Evolutionary conservation across 2,113 vertebrate species (phyloP).

Genomic region (Ornithorhynchus anatinus): DNA sequence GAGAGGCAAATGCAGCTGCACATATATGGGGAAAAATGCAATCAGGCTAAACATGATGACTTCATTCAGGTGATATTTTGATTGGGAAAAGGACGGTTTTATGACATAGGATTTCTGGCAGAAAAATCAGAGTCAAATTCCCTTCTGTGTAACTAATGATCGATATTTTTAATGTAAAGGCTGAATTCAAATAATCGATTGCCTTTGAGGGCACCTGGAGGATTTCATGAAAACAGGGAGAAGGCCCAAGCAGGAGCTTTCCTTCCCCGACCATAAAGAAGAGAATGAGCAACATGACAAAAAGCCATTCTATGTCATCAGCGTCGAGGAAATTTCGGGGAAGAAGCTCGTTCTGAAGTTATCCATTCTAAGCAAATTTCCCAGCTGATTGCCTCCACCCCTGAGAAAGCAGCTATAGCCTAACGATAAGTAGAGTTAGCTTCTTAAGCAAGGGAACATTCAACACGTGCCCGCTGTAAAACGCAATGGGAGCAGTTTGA

Average conservation of each 20-base stretch:
- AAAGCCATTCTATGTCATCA: constrained; percentile 24
- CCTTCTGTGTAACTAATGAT: constrained; percentile 56
- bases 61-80: constrained; percentile 85
- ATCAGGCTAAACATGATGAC: constrained; percentile 84
- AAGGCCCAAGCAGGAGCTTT: constrained; percentile 14
- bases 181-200: constrained; percentile 50
- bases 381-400: background rate
- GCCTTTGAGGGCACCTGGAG: background rate
- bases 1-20: constrained; percentile 84
- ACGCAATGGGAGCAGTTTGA: too few relatives aligned
- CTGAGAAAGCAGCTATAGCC: too few relatives aligned
- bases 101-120: constrained; percentile 67
- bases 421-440: too few relatives aligned
- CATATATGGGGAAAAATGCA: constrained; percentile 82
- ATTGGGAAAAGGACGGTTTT: constrained; percentile 79
- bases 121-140: constrained; percentile 67
- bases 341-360: constrained; percentile 41
- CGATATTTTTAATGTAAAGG: constrained; percentile 63
- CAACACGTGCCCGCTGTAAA: too few relatives aligned
- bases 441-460: too few relatives aligned
- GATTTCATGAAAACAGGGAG: constrained; percentile 30
- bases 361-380: constrained; percentile 48
- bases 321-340: constrained; percentile 35
- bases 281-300: background rate
- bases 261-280: constrained; percentile 21